Evolutionary conservation across 2,888 invertebrate genomes (phyloP).

Genomic region (Melangyna quadrimaculata): DNA sequence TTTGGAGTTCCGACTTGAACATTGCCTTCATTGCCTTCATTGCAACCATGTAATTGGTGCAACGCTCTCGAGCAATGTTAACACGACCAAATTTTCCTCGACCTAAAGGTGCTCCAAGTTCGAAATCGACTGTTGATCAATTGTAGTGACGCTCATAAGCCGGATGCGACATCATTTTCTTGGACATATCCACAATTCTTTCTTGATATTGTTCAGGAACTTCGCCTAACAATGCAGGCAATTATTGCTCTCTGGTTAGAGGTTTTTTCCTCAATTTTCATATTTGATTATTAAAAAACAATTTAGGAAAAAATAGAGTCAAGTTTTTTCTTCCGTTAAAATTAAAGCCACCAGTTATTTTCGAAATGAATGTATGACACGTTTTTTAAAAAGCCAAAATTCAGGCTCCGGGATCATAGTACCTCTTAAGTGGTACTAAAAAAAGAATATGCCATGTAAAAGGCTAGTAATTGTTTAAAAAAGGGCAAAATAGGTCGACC

Average conservation of each 20-base stretch:
- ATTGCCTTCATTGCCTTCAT: conserved; percentile 91
- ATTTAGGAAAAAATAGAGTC: background rate
- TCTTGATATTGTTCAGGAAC: conserved; percentile 78
- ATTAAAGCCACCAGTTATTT: conserved; percentile 20
- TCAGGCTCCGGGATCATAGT: no score
- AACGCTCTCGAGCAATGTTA: conserved; percentile 91
- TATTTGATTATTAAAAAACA: conserved; percentile 6
- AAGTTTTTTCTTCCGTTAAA: conserved; percentile 3
- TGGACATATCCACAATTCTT: conserved; percentile 78
- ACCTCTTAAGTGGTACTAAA: no score
- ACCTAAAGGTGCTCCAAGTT: conserved; percentile 92
- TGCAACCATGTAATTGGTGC: conserved; percentile 88
- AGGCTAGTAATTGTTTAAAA: no score
- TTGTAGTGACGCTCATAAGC: conserved; percentile 84
- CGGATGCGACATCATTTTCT: conserved; percentile 84
- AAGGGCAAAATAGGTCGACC: no score
- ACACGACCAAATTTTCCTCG: conserved; percentile 97
- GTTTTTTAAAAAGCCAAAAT: no score
- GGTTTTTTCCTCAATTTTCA: conserved; percentile 74
- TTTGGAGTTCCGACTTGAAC: conserved; percentile 90
- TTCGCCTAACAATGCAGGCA: conserved; percentile 75
- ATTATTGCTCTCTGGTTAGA: conserved; percentile 75
- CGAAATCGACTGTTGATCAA: conserved; percentile 91
- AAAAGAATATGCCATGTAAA: no score
- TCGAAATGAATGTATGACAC: conserved; percentile 17